Base-by-base conservation (phyloP, 2,888 invertebrate genomes). In the Tenthredo distinguenda region DNA sequence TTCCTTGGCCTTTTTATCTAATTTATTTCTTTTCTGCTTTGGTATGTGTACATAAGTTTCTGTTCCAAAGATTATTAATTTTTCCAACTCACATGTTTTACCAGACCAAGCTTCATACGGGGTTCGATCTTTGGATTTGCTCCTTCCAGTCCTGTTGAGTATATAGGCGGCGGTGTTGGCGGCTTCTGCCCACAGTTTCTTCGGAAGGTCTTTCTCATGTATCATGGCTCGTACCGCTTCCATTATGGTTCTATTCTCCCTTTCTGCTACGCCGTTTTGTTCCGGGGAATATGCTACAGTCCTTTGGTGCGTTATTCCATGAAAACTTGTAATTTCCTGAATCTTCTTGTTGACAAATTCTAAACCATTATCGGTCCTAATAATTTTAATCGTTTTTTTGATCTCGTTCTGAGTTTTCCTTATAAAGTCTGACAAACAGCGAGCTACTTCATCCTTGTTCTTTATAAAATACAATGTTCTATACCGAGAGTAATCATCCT, bases 41-140 rank as follows among this genome's bases (percentile, higher is more conserved):
- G 86, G 86, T 9, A 87, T 71, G 10, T 86, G 86, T 10, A 85
- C 86, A 68, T 87, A 88, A 0, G 74, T 87, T 55, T 84, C 84
- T 6, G 83, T 86, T 9, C 89, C 90, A 58, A 90, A 90, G n/a
- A 87, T 68, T 5, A 86, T 87, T 43, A 88, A 31, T 79, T 87
- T 50, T 9, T 85, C 21, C 0, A 89, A 37, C 12, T 88, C 71
- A 2, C 88, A 88, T 77, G 88, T 89, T 21, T 47, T 84, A 0
- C 37, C 21, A 58, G 72, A 58, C 88, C 88, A 89, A 26, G 86
- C n/a, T 58, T 89, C 88, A 37, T 81, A 88, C 3, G 89, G 89
- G n/a, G 62, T 81, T 58, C 71, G 26, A 7, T 71, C 55, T 72
- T 68, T 47, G 50, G 58, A 74, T 12, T 81, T 85, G 79, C 79